Conservation (phyloP, 2,797 vertebrate genomes). For the Leuciscus waleckii region DNA sequence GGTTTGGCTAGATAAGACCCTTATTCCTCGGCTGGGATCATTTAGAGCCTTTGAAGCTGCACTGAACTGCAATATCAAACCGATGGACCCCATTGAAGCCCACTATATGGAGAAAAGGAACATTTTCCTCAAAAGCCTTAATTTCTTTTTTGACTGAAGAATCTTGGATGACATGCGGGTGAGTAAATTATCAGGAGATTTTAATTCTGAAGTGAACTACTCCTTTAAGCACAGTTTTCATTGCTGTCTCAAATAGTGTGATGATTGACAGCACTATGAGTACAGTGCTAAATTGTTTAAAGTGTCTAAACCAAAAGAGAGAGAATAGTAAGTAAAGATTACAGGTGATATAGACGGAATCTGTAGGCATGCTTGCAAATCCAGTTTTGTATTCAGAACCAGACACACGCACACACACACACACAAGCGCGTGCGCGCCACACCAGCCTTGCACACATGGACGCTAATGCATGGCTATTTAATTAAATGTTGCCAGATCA, state of each 20-base stretch:
- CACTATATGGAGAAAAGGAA: no score
- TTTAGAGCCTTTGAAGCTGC: no score
- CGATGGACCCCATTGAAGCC: no score
- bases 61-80: no score
- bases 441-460: conserved; percentile 42
- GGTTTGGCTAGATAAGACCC: no score
- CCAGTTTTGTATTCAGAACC: conserved; percentile 80
- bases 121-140: no score
- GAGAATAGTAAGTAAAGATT: conserved; percentile 1
- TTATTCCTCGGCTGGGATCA: no score
- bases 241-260: not conserved
- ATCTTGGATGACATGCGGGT: no score
- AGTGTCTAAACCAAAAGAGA: not conserved
- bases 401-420: conserved; percentile 66
- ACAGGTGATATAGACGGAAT: conserved; percentile 16
- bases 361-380: conserved; percentile 69
- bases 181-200: no score
- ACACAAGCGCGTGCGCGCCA: conserved; percentile 7
- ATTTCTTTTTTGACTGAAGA: no score
- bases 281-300: not conserved
- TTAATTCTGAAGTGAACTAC: no score
- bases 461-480: conserved; percentile 80
- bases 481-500: conserved; percentile 81
- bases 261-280: not conserved
- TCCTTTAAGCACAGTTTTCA: not conserved